Evolutionary conservation across 2,888 invertebrate species (phyloP), one percentile per base, ranked within the genome.

Genomic region (Lasioglossum oenotherae): DNA sequence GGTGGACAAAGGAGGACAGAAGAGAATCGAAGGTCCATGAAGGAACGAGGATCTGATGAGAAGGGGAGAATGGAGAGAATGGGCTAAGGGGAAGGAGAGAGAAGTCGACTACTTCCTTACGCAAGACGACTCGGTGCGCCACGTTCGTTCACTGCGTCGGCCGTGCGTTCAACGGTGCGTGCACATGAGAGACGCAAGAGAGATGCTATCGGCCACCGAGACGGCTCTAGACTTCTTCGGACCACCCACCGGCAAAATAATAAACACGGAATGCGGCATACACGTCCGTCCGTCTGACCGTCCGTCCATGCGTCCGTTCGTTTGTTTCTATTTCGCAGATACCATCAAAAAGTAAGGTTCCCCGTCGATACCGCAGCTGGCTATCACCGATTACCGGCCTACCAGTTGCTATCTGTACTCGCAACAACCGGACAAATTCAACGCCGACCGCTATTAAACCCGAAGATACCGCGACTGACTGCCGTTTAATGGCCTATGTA

Each of bases 191-290:
- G 89, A 86, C 89, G 86, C 91, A 90, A 89, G 92, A 92, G 93
- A 92, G 93, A 93, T 93, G 91, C 91, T 93, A 93, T 93, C 93
- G 90, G 92, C 91, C 92, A 93, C 92, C 92, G 90, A 89, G 93
- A 92, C 92, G 89, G 89, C 91, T 91, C 91, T 90, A 92, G 92
- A 93, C 92, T 92, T 91, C 91, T 88, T 90, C 83, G 89, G 93
- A 94, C 94, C 94, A 94, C 94, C 94, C 94, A 94, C 93, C 92
- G 91, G 92, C 93, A 92, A 94, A 94, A 94, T 94, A 93, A 93
- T 93, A 94, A 94, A 94, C 93, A 92, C 92, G 92, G 88, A 89
- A 92, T 91, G 90, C 91, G 85, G 91, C 87, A 87, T 92, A 92
- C 88, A 88, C 89, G 91, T 91, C 86, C 85, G 85, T 88, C 82